These are phyloP conservation scores for Gouania willdenowi DNA, from an alignment of 2,797 vertebrate genomes.

Conservation along the genomic window DNA sequence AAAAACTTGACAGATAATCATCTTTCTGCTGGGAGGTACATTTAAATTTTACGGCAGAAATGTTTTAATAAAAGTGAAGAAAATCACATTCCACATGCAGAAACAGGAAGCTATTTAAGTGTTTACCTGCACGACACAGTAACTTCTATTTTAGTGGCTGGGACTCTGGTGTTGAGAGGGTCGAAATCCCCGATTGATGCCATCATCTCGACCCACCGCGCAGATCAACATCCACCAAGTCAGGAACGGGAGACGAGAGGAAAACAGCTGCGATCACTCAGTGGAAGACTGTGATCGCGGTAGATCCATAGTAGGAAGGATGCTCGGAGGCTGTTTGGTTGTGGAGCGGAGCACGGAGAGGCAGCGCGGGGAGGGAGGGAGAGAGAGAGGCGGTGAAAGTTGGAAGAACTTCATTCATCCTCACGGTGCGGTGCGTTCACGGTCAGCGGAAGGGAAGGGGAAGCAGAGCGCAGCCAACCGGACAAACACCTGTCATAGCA, in stretches of 20 bases:
- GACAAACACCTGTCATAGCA: slow-evolving; percentile 19
- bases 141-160: slow-evolving; percentile 93
- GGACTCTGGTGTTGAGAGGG: slow-evolving; percentile 82
- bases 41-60: too few relatives aligned
- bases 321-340: neutral
- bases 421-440: slow-evolving; percentile 28
- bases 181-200: slow-evolving; percentile 87
- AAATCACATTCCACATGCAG: too few relatives aligned
- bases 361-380: neutral
- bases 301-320: slow-evolving; percentile 53
- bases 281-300: slow-evolving; percentile 20
- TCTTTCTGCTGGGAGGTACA: too few relatives aligned
- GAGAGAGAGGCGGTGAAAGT: slow-evolving; percentile 32
- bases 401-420: slow-evolving; percentile 61
- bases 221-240: slow-evolving; percentile 27
- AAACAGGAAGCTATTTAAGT: too few relatives aligned
- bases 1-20: too few relatives aligned
- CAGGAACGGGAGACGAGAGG: neutral
- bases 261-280: slow-evolving; percentile 31
- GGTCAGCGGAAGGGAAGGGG: slow-evolving; percentile 17
- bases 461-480: slow-evolving; percentile 41
- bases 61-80: too few relatives aligned
- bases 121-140: slow-evolving; percentile 92
- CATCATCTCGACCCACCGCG: slow-evolving; percentile 72
- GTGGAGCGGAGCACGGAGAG: slow-evolving; percentile 12